Percentiles rank a stretch among this genome's conserved stretches.
Conservation (phyloP, 1,140 invertebrate genomes). For the Portunus trituberculatus region DNA sequence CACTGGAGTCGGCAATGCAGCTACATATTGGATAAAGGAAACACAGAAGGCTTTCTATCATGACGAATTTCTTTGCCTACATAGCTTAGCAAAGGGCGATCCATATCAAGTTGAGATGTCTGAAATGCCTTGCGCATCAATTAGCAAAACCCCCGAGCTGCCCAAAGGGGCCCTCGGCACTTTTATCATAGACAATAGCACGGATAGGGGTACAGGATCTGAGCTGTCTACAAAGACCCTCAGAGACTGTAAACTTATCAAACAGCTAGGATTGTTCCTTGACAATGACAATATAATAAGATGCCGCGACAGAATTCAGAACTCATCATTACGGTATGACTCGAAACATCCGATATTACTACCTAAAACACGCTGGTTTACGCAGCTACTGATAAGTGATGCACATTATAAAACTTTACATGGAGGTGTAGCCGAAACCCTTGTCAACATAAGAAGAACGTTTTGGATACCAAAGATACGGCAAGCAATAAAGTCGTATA, state of each 20-base stretch:
- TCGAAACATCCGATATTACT: background rate
- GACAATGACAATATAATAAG: background rate
- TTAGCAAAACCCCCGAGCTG: too few species aligned
- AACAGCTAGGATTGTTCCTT: background rate
- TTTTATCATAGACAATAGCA: too few species aligned
- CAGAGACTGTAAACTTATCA: background rate
- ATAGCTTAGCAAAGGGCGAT: too few species aligned
- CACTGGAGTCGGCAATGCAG: too few species aligned
- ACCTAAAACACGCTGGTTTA: background rate
- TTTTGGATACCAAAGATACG: background rate
- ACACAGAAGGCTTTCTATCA: too few species aligned
- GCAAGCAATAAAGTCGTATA: background rate
- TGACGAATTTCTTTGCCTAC: too few species aligned
- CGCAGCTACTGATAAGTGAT: background rate
- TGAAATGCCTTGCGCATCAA: too few species aligned
- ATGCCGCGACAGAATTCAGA: background rate
- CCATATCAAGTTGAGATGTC: too few species aligned
- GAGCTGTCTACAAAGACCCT: background rate
- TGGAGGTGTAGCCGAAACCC: background rate
- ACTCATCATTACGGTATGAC: background rate
- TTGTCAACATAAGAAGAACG: background rate
- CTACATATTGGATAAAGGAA: too few species aligned
- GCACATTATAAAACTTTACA: background rate
- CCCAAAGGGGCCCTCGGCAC: too few species aligned
- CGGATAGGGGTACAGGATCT: too few species aligned